phyloP scores from a whole-genome alignment of 2,797 vertebrate genomes.

The Taenioides sp. region DNA sequence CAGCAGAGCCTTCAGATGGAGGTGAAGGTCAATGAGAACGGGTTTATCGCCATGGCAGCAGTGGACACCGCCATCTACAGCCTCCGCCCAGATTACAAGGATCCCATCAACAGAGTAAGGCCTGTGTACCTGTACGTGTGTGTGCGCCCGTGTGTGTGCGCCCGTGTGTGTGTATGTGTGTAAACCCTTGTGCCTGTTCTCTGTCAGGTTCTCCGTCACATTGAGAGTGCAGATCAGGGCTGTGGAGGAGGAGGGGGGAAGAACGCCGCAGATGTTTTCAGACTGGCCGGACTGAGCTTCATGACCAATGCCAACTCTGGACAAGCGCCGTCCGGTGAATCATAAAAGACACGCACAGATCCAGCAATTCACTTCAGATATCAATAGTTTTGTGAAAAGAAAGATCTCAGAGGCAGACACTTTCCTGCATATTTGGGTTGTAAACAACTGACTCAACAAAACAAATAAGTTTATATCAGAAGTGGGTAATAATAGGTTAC shows the following conservation, averaged over 20 bases:
- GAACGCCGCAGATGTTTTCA: conserved; percentile 83
- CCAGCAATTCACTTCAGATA: too few relatives aligned
- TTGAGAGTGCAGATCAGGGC: conserved; percentile 87
- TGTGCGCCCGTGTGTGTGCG: too few relatives aligned
- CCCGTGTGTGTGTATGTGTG: too few relatives aligned
- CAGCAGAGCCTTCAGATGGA: conserved; percentile 70
- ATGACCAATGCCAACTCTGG: conserved; percentile 86
- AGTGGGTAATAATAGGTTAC: background rate
- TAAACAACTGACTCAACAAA: background rate
- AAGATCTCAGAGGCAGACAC: background rate
- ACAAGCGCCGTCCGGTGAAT: conserved; percentile 30
- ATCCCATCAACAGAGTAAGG: conserved; percentile 80
- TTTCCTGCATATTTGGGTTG: conserved; percentile 3
- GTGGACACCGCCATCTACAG: conserved; percentile 82
- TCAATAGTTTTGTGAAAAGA: too few relatives aligned
- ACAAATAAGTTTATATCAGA: background rate
- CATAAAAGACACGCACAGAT: background rate
- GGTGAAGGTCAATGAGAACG: conserved; percentile 66
- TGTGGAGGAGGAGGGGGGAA: conserved; percentile 90
- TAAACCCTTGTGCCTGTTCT: background rate
- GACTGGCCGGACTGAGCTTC: conserved; percentile 86
- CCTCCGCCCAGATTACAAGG: conserved; percentile 67
- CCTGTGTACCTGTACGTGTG: background rate
- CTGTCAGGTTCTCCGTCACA: conserved; percentile 77
- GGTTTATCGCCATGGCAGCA: conserved; percentile 84